phyloP scores from a whole-genome alignment of 2,113 vertebrate genomes.

The Pelmatolapia mariae region DNA sequence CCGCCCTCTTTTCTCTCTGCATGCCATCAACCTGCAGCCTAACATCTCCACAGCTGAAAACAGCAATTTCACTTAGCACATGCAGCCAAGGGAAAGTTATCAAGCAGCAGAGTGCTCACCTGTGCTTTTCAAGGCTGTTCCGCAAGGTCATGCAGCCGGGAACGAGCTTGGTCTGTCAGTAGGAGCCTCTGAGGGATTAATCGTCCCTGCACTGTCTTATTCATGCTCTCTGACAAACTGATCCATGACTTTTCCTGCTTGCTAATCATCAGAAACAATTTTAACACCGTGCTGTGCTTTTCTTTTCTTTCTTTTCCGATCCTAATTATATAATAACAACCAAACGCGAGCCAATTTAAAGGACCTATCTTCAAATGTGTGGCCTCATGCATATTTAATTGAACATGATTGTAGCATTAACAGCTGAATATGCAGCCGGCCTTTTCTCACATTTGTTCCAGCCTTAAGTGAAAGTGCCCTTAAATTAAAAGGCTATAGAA shows the following conservation, averaged over 20 bases:
- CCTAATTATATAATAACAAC: conserved; percentile 85
- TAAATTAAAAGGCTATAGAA: conserved; percentile 73
- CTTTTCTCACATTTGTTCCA: conserved; percentile 54
- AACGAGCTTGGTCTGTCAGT: conserved; percentile 79
- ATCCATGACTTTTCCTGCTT: conserved; percentile 78
- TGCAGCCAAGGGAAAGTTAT: conserved; percentile 72
- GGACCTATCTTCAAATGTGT: conserved; percentile 71
- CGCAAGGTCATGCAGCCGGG: conserved; percentile 78
- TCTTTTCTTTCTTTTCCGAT: conserved; percentile 61
- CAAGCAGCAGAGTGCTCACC: conserved; percentile 77
- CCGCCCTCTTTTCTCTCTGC: conserved; percentile 31
- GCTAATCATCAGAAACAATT: conserved; percentile 82
- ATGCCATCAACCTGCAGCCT: conserved; percentile 26
- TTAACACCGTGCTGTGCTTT: conserved; percentile 72
- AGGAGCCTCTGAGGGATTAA: conserved; percentile 83
- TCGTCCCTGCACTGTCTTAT: conserved; percentile 80
- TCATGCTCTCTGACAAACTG: conserved; percentile 81
- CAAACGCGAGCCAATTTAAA: conserved; percentile 71
- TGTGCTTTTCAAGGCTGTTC: conserved; percentile 74
- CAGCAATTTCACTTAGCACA: conserved; percentile 35
- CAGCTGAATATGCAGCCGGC: conserved; percentile 71
- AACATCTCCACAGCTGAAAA: conserved; percentile 31
- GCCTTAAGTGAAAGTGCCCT: conserved; percentile 66
- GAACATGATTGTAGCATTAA: conserved; percentile 83
- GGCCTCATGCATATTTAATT: conserved; percentile 87